Conservation (phyloP, 2,888 invertebrate species). For the Phlogophora meticulosa region DNA sequence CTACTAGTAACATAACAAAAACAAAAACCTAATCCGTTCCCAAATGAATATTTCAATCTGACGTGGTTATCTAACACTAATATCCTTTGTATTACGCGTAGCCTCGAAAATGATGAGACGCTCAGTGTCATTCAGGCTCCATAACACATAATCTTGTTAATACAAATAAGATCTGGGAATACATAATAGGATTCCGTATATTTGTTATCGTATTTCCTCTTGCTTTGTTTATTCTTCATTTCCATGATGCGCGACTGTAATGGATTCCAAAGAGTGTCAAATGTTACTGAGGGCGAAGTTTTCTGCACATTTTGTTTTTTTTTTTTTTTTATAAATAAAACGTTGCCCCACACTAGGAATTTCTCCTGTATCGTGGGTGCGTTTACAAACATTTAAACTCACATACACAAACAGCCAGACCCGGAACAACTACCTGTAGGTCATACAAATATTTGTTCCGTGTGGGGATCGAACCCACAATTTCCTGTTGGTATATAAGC, state of each 20-base stretch:
- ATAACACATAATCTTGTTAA: slow-evolving; percentile 68
- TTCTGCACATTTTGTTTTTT: slow-evolving; percentile 18
- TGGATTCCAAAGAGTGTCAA: slow-evolving; percentile 46
- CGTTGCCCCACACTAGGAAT: too few relatives aligned
- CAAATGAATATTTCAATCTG: slow-evolving; percentile 48
- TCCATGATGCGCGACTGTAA: slow-evolving; percentile 47
- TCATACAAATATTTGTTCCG: too few relatives aligned
- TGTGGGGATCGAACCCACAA: too few relatives aligned
- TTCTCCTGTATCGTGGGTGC: too few relatives aligned
- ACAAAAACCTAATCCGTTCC: slow-evolving; percentile 3
- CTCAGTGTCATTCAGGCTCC: slow-evolving; percentile 57
- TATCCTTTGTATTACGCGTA: slow-evolving; percentile 53
- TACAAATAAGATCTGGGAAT: slow-evolving; percentile 68
- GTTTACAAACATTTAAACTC: too few relatives aligned
- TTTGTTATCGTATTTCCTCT: slow-evolving; percentile 58
- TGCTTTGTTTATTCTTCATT: slow-evolving; percentile 60
- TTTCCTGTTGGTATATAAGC: slow-evolving; percentile 9
- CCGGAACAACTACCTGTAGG: too few relatives aligned
- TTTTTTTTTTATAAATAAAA: too few relatives aligned
- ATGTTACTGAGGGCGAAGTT: slow-evolving; percentile 33
- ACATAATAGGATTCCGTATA: slow-evolving; percentile 61
- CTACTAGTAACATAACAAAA: neutral
- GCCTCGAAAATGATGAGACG: slow-evolving; percentile 61
- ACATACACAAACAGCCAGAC: too few relatives aligned
- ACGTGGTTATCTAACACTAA: slow-evolving; percentile 44